Base-by-base conservation (phyloP, 2,797 vertebrate species). In the Spheniscus humboldti region DNA sequence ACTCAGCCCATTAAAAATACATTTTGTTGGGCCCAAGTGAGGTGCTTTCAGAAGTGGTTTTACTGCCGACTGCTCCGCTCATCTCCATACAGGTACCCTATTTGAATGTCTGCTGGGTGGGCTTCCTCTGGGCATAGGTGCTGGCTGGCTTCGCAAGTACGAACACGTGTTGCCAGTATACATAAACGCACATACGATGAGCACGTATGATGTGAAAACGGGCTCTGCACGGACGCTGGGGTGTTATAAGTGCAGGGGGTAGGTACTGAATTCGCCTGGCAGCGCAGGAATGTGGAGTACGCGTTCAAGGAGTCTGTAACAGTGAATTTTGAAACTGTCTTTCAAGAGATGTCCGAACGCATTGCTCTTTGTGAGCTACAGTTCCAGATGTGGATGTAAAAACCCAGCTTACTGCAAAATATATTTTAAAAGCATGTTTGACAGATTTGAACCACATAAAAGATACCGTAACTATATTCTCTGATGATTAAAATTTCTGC, bases 41-140 rank as follows among this genome's bases (percentile, higher is more conserved):
- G 77, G 64, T 1, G 15, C 75, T 95, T 74, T 92, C 75, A 88
- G 81, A 96, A 92, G 92, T 90, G 89, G 86, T 93, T 97, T 96
- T 48, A 41, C 80, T 78, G 6, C 78, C 43, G 76, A 28, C 84
- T 56, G 84, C 57, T 59, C 52, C 0, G 0, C 91, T 96, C 83
- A 20, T 76, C 90, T 92, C 71, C 84, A 31, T 15, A 0, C 75
- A 55, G 79, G 72, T 47, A 39, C 73, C 85, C 83, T 25, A 27
- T 88, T 62, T 88, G 88, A 92, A 76, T 66, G 75, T 52, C 95
- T 94, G 92, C 90, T 94, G 90, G 76, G 92, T 85, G 92, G 90
- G 87, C 86, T 91, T 39, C 88, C 75, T 35, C 62, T 31, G 47
- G 87, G 71, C 93, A 85, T 5, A 76, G 69, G 71, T 55, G 81